phyloP scores from a whole-genome alignment of 2,888 invertebrate genomes.

The Halictus ligatus region DNA sequence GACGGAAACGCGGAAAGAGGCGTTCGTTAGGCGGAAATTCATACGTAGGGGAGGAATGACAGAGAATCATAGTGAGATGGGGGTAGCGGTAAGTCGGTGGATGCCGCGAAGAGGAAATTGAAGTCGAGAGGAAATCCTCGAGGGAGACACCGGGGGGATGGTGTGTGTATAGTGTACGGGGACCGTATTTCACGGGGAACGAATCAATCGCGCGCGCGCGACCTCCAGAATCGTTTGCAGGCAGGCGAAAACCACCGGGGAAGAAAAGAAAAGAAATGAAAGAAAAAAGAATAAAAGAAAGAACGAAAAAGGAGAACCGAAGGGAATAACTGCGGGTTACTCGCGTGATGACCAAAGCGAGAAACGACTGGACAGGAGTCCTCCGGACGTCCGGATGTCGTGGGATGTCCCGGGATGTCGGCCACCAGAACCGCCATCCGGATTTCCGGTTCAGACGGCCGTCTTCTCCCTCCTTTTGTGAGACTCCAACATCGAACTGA shows the following conservation, averaged over 20 bases:
- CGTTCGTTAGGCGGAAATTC: not conserved
- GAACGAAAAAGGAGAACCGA: not conserved
- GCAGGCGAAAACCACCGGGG: conserved; percentile 41
- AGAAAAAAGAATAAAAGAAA: not conserved
- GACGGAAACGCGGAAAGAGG: not conserved
- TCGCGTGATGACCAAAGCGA: not conserved
- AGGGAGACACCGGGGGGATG: not conserved
- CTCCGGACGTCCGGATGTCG: not conserved
- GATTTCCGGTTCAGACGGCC: not conserved
- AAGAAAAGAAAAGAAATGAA: not conserved
- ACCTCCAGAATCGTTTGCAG: conserved; percentile 42
- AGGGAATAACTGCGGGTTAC: not conserved
- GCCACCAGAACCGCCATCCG: not conserved
- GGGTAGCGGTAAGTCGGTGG: not conserved
- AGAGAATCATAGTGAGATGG: not conserved
- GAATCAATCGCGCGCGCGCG: conserved; percentile 42
- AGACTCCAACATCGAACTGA: not conserved
- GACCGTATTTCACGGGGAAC: conserved; percentile 23
- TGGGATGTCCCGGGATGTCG: not conserved
- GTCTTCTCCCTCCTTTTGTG: not conserved
- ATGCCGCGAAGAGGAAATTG: not conserved
- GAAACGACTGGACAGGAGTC: not conserved
- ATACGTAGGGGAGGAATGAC: not conserved
- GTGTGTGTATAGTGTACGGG: not conserved
- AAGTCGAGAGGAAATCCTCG: not conserved